Base-by-base conservation (phyloP, 2,888 invertebrate genomes). In the Chrysolina oricalcia region DNA sequence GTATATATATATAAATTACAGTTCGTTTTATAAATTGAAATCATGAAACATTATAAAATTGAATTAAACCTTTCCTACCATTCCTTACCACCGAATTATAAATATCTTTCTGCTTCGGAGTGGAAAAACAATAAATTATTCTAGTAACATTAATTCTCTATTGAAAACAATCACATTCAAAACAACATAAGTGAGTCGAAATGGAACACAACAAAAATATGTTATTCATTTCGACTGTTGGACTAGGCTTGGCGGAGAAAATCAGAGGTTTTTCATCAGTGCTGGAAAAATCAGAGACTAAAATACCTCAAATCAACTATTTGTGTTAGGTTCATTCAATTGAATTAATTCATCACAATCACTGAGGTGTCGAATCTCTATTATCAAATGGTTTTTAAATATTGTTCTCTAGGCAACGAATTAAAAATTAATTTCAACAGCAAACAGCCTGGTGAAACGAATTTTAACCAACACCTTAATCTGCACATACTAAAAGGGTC, bases 11-110 rank as follows among this genome's bases (percentile, higher is more conserved):
- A 83, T 83, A 84, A 84, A 84, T 82, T 84, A 85, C 84, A 85
- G 79, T 81, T 85, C 82, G 83, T 84, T 83, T 84, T 83, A 83
- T 83, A 82, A 85, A 85, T 83, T 78, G 73, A 83, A 84, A 82
- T 80, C 80, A 84, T 81, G 81, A 83, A 17, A 83, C 82, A 83
- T 84, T 84, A 83, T 84, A 83, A 84, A 85, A 83, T 83, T 81
- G 80, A 81, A 82, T 82, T 79, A 82, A 83, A 82, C 81, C 82
- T 80, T 81, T 80, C 78, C 83, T 83, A 82, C 80, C 59, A 35
- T 77, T 80, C 79, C 71, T 78, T 82, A 19, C 79, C 80, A 79
- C 74, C 78, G 75, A 75, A 73, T 73, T 67, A 67, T 73, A 69
- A 68, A 73, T 74, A 79, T 78, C 75, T 77, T 78, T 78, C 74